Evolutionary conservation across 2,113 vertebrate species (phyloP), one percentile per base, ranked within the genome.

Genomic region (Phylloscopus trochiloides): DNA sequence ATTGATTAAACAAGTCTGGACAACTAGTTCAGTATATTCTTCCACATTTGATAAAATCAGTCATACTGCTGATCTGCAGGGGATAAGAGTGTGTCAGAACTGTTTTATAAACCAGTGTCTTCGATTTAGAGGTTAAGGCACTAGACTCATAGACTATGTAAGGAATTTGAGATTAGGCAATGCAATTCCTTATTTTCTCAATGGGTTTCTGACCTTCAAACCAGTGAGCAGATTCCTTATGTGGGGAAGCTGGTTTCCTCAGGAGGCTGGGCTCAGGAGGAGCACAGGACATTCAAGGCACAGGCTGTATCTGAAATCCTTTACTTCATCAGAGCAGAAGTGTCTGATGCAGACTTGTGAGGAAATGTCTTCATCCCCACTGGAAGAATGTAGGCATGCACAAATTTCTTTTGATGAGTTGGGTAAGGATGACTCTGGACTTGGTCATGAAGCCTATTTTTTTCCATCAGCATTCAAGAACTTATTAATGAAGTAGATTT

Each of bases 391-490:
- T 20, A 59, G 68, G 32, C 48, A 31, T 28, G 10, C 74, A 40
- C 55, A 76, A 63, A 67, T 72, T 22, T 47, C 14, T 78, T 94
- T 77, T 1, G 3, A 28, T 47, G 29, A 62, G 4, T 6, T 84
- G 7, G 2, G 6, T 76, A 57, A 17, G 8, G 20, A 19, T 66
- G 34, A 38, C 50, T 47, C 26, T 45, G 22, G 63, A 61, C 17
- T 65, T 59, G 24, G 28, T 61, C 0, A 0, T 61, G 45, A 26
- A 61, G 17, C 17, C 22, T 28, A 1, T 18, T 59, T 75, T 61
- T 72, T 77, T 14, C 45, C 4, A 14, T 43, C 14, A 51, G 2
- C 3, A 0, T 72, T 59, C 73, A 90, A 68, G 7, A 6, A 20
- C 36, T 67, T 88, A 29, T 12, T 93, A 3, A 40, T 79, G 48